Base-by-base conservation (phyloP, 2,888 invertebrate genomes). In the Acrocera orbiculus region DNA sequence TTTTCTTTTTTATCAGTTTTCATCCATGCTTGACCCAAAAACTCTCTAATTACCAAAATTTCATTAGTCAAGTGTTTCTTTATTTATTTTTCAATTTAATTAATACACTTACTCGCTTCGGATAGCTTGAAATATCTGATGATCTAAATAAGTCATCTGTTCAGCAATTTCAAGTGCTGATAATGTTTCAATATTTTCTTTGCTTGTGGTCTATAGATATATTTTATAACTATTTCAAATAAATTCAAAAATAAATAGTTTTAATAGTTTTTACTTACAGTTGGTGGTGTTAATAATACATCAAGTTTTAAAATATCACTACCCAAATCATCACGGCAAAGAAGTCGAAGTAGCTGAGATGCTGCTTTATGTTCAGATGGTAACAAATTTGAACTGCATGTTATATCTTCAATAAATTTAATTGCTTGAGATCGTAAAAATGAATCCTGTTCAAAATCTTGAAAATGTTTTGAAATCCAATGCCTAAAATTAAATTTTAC, bases 131-230 rank as follows among this genome's bases (percentile, higher is more conserved):
- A 90, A 89, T 47, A 90, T 89, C 54, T 87, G 81, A 54, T 89
- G 87, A 54, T 90, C 90, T 45, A 90, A 62, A 51, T 79, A 87
- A 0, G 89, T 89, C 70, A 90, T 76, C 54, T 87, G 87, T 55
- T 90, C 90, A 1, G 90, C 89, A 36, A 90, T 83, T 61, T 89
- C 89, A 24, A 89, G 60, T 2, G 89, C 89, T 14, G 86, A 86
- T 10, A 89, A 52, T 0, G 80, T 78, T 54, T 87, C 86, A 37
- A 86, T 77, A 44, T 70, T 82, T 50, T 87, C 87, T 49, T 76
- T 81, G 32, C 75, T 80, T 31, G 78, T 73, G 25, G 68, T 61
- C 85, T 85, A 52, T 14, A 19, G 5, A 19, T n/a, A 24, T 25
- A 27, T 8, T 9, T 30, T 3, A 30, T 20, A 27, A 35, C 17